Evolutionary conservation across 2,797 vertebrate genomes (phyloP).

Genomic region (Galagoides demidoff): DNA sequence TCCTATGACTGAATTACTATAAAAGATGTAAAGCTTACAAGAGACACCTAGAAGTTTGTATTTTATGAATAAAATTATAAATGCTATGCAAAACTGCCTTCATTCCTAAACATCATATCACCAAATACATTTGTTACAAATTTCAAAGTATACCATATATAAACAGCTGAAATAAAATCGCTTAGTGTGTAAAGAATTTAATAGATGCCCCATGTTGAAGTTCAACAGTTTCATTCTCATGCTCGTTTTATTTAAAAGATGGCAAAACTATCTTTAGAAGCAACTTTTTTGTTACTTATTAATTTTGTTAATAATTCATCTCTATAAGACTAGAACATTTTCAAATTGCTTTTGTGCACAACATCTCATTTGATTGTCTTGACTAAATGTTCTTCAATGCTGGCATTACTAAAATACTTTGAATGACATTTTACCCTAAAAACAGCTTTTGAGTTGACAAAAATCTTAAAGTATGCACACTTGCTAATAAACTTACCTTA

Average conservation of each 20-base stretch:
- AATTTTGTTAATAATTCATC: neutral
- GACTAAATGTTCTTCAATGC: conserved; percentile 30
- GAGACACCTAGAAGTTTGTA: neutral
- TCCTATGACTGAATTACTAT: neutral
- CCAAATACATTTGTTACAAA: conserved; percentile 1
- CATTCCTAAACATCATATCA: neutral
- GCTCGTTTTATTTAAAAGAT: conserved; percentile 24
- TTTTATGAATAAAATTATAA: neutral
- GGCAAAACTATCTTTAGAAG: neutral
- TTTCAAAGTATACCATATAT: neutral
- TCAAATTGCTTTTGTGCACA: neutral
- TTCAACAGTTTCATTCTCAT: neutral
- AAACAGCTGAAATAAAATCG: conserved; percentile 45
- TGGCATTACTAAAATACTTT: conserved; percentile 24
- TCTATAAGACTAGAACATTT: neutral
- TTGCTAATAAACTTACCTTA: neutral
- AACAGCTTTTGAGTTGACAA: neutral
- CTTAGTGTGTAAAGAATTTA: neutral
- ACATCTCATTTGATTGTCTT: conserved; percentile 6
- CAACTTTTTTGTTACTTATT: neutral
- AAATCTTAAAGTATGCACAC: neutral
- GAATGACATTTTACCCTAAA: conserved; percentile 31
- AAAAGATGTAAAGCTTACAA: neutral
- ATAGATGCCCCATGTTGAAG: neutral
- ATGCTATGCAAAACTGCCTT: conserved; percentile 5